phyloP scores from a whole-genome alignment of 2,113 vertebrate genomes.

The Thunnus maccoyii region DNA sequence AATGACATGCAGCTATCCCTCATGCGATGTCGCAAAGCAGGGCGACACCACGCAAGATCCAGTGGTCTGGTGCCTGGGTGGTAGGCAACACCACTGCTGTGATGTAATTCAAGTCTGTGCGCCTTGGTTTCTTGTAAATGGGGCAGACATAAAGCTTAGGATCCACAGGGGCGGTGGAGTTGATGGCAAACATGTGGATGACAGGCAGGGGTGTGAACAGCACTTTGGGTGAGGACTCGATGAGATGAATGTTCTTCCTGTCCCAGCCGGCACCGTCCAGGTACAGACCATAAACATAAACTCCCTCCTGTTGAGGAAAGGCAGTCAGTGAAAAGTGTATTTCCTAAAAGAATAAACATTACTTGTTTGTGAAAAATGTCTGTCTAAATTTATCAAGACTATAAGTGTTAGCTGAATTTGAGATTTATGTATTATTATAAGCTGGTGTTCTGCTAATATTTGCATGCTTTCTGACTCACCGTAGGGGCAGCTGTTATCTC shows the following conservation, averaged over 20 bases:
- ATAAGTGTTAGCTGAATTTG: neutral
- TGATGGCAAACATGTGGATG: conserved; percentile 91
- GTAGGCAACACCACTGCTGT: conserved; percentile 86
- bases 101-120: conserved; percentile 90
- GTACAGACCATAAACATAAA: conserved; percentile 90
- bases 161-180: conserved; percentile 81
- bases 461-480: conserved; percentile 55
- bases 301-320: conserved; percentile 80
- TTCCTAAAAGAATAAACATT: neutral
- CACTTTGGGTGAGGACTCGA: conserved; percentile 89
- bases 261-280: conserved; percentile 94
- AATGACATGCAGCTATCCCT: conserved; percentile 20
- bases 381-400: neutral
- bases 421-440: neutral
- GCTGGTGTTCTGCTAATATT: neutral
- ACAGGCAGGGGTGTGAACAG: conserved; percentile 90
- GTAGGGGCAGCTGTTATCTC: conserved; percentile 86
- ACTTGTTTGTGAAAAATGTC: conserved; percentile 4
- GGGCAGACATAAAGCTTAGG: conserved; percentile 88
- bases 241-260: conserved; percentile 85
- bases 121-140: conserved; percentile 89
- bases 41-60: conserved; percentile 91
- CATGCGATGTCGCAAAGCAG: conserved; percentile 91
- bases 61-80: conserved; percentile 86
- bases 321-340: neutral